Evolutionary conservation across 2,797 vertebrate species (phyloP).

Genomic region (Hylomyscus alleni): DNA sequence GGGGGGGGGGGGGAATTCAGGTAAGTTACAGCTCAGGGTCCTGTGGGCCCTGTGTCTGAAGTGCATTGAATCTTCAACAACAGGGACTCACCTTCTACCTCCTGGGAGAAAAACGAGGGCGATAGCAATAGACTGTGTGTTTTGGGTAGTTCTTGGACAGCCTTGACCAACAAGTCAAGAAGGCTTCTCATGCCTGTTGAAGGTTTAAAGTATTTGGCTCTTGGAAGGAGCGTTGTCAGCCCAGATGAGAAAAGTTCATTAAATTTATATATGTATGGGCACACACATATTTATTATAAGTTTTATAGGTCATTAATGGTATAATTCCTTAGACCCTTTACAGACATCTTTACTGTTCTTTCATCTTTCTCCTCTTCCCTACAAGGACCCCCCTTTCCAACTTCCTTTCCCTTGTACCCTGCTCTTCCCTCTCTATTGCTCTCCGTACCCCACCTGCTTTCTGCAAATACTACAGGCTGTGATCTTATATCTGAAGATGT

Average conservation of each 20-base stretch:
- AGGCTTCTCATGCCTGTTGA: background rate
- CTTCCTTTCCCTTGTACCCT: background rate
- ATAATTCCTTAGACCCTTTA: background rate
- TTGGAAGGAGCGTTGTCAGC: background rate
- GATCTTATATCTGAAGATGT: background rate
- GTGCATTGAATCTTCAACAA: background rate
- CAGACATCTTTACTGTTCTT: background rate
- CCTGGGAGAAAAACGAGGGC: background rate
- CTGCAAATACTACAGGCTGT: background rate
- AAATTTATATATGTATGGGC: background rate
- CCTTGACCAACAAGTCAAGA: background rate
- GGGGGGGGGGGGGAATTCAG: too few species aligned
- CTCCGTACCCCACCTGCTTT: background rate
- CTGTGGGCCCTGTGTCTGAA: background rate
- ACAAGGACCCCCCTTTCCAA: background rate
- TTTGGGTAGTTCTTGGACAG: background rate
- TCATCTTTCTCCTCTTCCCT: background rate
- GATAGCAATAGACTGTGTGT: background rate
- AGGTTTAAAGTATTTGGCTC: background rate
- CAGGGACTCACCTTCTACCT: background rate
- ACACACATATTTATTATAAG: background rate
- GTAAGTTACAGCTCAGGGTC: background rate
- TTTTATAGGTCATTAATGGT: background rate
- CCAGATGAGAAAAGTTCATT: background rate
- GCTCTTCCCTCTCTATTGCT: background rate